phyloP scores from a whole-genome alignment of 2,113 vertebrate genomes.

The Odontesthes bonariensis region DNA sequence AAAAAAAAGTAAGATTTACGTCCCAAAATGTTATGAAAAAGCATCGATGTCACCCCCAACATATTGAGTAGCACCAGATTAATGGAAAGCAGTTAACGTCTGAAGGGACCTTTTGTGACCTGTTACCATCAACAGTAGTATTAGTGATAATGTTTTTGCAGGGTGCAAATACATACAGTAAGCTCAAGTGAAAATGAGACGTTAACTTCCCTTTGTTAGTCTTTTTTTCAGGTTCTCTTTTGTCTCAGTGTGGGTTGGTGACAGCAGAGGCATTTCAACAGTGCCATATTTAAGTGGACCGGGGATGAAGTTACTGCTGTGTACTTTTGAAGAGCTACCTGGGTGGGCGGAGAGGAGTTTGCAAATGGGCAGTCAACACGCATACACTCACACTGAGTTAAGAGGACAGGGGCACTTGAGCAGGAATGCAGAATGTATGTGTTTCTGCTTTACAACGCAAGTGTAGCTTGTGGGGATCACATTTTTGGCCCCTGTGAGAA shows the following conservation, averaged over 20 bases:
- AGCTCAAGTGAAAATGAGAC: not conserved
- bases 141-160: not conserved
- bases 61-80: no score
- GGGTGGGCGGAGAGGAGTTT: constrained; percentile 69
- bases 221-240: constrained; percentile 20
- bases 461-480: constrained; percentile 1
- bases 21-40: no score
- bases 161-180: not conserved
- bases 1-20: no score
- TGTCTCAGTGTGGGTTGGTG: constrained; percentile 19
- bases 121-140: no score
- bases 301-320: constrained; percentile 70
- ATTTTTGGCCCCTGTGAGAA: constrained; percentile 9
- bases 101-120: no score
- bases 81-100: not conserved
- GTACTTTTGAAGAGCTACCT: constrained; percentile 66
- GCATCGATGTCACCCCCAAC: no score
- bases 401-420: constrained; percentile 25
- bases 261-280: constrained; percentile 42
- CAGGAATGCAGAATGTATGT: constrained; percentile 32
- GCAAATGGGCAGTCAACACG: constrained; percentile 52
- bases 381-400: constrained; percentile 25
- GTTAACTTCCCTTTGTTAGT: not conserved
- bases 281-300: constrained; percentile 55
- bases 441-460: constrained; percentile 28